phyloP scores from a whole-genome alignment of 2,113 vertebrate genomes.

The Rhegmatorhina hoffmannsi region DNA sequence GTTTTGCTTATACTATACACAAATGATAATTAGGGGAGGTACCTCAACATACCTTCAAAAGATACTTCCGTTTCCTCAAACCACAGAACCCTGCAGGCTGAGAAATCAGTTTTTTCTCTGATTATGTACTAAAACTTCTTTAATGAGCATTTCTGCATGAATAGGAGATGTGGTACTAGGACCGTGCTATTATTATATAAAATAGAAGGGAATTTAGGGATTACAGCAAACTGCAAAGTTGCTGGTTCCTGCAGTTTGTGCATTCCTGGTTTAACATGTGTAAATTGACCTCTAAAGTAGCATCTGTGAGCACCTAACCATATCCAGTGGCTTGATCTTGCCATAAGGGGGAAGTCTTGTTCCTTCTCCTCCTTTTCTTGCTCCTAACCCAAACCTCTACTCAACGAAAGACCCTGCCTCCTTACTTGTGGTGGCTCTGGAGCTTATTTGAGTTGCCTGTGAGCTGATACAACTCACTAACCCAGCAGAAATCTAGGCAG shows the following conservation, averaged over 20 bases:
- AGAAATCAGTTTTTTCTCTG: neutral
- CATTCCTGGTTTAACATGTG: fast-evolving
- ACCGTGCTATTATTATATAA: neutral
- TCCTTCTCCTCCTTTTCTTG: slow-evolving; percentile 15
- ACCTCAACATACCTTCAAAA: neutral
- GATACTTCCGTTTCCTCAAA: neutral
- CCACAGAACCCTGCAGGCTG: neutral
- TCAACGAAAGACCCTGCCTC: neutral
- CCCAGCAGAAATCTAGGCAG: neutral
- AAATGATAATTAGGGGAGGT: neutral
- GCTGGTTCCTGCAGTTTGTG: neutral
- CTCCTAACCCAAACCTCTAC: neutral
- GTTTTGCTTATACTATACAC: neutral
- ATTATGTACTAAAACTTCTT: neutral
- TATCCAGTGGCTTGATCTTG: neutral
- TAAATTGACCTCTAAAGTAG: neutral
- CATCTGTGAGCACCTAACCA: neutral
- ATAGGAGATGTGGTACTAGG: neutral
- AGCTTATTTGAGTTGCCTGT: neutral
- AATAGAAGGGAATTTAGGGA: neutral
- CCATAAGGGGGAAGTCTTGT: slow-evolving; percentile 54
- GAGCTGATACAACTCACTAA: neutral
- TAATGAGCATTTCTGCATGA: neutral
- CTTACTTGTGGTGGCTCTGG: neutral
- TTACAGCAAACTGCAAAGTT: neutral